Evolutionary conservation across 1,140 invertebrate species (phyloP), one percentile per base, ranked within the genome.

Genomic region (Micrasema longulum): DNA sequence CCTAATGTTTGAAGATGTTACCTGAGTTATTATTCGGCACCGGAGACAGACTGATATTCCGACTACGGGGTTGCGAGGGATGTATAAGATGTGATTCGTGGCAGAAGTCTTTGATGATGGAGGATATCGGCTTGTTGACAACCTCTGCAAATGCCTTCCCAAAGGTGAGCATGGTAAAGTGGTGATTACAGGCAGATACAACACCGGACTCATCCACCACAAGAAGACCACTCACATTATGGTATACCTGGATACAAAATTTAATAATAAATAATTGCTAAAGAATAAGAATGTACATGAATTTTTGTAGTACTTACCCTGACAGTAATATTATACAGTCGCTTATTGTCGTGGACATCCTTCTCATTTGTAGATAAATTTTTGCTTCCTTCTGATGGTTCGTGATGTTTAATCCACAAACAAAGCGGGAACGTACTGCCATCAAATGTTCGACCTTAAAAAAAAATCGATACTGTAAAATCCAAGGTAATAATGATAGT

Each of bases 181-280:
- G 89, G 73, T 90, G 87, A 78, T 91, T 91, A 71, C 89, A 89
- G 11, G 87, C 88, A 12, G 88, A 86, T 60, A 91, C 88, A n/a
- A 83, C 83, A 5, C 88, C 89, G 69, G 84, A 80, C 9, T 89
- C 87, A 65, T 88, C 85, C 1, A 91, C 83, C 10, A 90, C 89
- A 16, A 91, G 84, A n/a, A 91, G 79, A 11, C 90, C 90, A 78
- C 89, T 91, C 52, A 91, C 88, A 76, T 90, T 91, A 72, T 88
- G 88, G 74, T 89, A 91, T 6, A 91, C 83, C 84, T 85, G 36
- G 23, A 55, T 6, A 48, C 47, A 48, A 48, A 3, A 48, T 3
- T 48, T 2, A 31, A 4, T 7, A 4, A 31, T 31, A 7, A 31
- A 31, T 31, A 31, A 31, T 18, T 7, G 18, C 20, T 1, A 1